Base-by-base conservation (phyloP, 2,888 invertebrate species). In the Ditylenchus weischeri region DNA sequence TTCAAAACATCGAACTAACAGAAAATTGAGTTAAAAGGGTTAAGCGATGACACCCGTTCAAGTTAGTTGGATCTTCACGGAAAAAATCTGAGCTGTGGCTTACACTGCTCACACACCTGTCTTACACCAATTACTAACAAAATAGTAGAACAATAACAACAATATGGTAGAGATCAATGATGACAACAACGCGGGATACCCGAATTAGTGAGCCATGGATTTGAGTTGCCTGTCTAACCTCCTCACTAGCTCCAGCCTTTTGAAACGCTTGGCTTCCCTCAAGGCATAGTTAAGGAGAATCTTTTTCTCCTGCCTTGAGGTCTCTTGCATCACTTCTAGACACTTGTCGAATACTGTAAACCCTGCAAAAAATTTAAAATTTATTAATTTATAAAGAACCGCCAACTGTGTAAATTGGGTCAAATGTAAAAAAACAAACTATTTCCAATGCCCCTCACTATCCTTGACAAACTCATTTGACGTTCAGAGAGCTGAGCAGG, bases 311-410 rank as follows among this genome's bases (percentile, higher is more conserved):
- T 59, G 59, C 21, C n/a, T 59, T 35, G 10, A 19, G 35, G 38
- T 43, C 19, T 59, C 59, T 8, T 23, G 19, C 36, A 59, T 10
- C 35, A 35, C 35, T 19, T 21, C 38, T 43, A 59, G 19, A 35
- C 59, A 59, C n/a, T 43, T 19, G 35, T 43, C 35, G n/a, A 59
- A 59, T 29, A 59, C 59, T 43, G 59, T 59, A 59, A 36, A 43
- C 21, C 59, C 59, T 59, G 57, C 2, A 54, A 54, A 54, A 35
- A 29, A 5, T n/a, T 57, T 19, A 43, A 59, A 59, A 29, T 8
- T 59, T 29, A 23, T 1, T 6, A 1, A 21, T 3, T 19, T 59
- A 4, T 35, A 21, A 29, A 11, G 11, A 13, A 7, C n/a, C 35
- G 23, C 35, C 8, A 35, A 59, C n/a, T 36, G 18, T 59, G 5